Base-by-base conservation (phyloP, 2,888 invertebrate genomes). In the Drosophila fungiperda region DNA sequence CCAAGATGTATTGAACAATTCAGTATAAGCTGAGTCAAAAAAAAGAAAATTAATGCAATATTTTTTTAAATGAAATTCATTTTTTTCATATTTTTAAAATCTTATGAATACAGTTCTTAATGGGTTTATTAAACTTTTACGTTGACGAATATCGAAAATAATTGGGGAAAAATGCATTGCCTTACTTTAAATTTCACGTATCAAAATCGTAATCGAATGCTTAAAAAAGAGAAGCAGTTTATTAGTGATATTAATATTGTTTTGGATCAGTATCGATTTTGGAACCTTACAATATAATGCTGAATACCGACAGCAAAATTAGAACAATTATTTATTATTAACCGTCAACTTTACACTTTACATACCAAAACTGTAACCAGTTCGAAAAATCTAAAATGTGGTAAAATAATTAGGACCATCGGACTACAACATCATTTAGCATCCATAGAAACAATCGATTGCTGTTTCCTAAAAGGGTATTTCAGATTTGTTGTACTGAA, bases 121-220 rank as follows among this genome's bases (percentile, higher is more conserved):
- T 12, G n/a, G 5, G 6, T 6, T n/a, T 42, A 6, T 20, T 1
- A 20, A 20, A 7, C 7, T 15, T 45, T 11, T n/a, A 11, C 4
- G 8, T 3, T n/a, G 5, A 9, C 11, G n/a, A n/a, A n/a, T n/a
- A n/a, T 40, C 6, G 2, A 40, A 40, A n/a, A 11, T 40, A 40
- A n/a, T n/a, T 40, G 0, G 9, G n/a, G 9, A 40, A n/a, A n/a
- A 40, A 11, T 5, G 0, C 1, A 3, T 7, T 20, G 7, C 1
- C 4, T 45, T 7, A 23, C 6, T 20, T n/a, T n/a, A n/a, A n/a
- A n/a, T n/a, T n/a, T n/a, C n/a, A n/a, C n/a, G n/a, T n/a, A n/a
- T n/a, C n/a, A n/a, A n/a, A n/a, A n/a, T n/a, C n/a, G n/a, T n/a
- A n/a, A n/a, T n/a, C n/a, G n/a, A n/a, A n/a, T n/a, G n/a, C n/a